These are phyloP conservation scores for Pseudonaja textilis DNA, from an alignment of 2,113 vertebrate species.

Conservation along the genomic window DNA sequence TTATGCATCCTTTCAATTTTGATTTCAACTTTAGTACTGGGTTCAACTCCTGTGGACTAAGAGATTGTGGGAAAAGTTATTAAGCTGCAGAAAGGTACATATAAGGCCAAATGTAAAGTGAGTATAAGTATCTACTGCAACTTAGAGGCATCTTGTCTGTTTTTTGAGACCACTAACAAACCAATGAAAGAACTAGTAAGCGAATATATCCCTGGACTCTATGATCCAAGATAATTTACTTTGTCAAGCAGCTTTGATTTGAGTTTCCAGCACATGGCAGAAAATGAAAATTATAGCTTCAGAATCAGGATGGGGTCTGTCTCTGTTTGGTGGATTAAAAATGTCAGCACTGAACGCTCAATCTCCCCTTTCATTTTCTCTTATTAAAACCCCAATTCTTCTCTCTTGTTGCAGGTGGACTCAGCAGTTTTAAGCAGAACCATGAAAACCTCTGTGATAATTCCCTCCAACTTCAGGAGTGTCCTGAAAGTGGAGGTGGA, in stretches of 20 bases:
- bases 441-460: slow-evolving; percentile 95
- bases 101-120: background rate
- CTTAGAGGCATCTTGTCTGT: background rate
- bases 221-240: background rate
- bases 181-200: background rate
- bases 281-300: background rate
- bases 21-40: background rate
- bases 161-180: background rate
- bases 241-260: background rate
- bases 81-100: background rate
- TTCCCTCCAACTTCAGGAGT: slow-evolving; percentile 92
- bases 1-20: background rate
- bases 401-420: slow-evolving; percentile 80
- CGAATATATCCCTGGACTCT: background rate
- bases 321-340: accelerated
- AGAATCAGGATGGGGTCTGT: background rate
- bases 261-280: no score
- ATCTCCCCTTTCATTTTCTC: background rate
- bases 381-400: background rate
- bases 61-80: background rate
- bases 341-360: background rate
- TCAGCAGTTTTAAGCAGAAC: slow-evolving; percentile 90
- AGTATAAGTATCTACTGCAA: background rate
- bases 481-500: slow-evolving; percentile 79
- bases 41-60: background rate